Conservation (phyloP, 2,888 invertebrate genomes). For the Penaeus monodon region DNA sequence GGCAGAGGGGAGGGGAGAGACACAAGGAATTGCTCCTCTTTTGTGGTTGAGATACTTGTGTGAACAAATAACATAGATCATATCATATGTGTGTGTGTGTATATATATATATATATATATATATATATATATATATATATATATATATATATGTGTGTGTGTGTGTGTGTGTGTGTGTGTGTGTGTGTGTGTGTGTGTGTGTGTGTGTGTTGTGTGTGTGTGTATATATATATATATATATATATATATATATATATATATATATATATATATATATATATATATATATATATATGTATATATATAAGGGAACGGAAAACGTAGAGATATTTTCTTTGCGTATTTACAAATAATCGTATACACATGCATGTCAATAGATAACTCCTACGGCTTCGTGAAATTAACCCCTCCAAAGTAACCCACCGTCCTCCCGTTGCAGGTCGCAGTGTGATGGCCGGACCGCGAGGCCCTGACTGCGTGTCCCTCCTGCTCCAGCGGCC, state of each 20-base stretch:
- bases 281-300: conserved; percentile 23
- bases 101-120: too few relatives aligned
- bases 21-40: too few relatives aligned
- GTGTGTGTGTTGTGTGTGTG: background rate
- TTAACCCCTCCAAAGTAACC: background rate
- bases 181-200: background rate
- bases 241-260: conserved; percentile 4
- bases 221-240: conserved; percentile 3
- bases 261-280: conserved; percentile 25
- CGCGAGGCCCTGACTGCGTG: conserved; percentile 18
- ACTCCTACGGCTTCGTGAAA: background rate
- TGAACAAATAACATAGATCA: too few relatives aligned
- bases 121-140: too few relatives aligned
- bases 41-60: too few relatives aligned
- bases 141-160: too few relatives aligned
- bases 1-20: too few relatives aligned
- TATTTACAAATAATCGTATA: background rate
- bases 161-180: background rate
- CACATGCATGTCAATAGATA: background rate
- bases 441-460: conserved; percentile 51
- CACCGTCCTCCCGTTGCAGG: conserved; percentile 22
- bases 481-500: conserved; percentile 22
- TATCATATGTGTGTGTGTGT: too few relatives aligned
- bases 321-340: too few relatives aligned
- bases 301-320: background rate